Conservation (phyloP, 1,140 invertebrate genomes). For the Gyrodactylus bullatarudis region DNA sequence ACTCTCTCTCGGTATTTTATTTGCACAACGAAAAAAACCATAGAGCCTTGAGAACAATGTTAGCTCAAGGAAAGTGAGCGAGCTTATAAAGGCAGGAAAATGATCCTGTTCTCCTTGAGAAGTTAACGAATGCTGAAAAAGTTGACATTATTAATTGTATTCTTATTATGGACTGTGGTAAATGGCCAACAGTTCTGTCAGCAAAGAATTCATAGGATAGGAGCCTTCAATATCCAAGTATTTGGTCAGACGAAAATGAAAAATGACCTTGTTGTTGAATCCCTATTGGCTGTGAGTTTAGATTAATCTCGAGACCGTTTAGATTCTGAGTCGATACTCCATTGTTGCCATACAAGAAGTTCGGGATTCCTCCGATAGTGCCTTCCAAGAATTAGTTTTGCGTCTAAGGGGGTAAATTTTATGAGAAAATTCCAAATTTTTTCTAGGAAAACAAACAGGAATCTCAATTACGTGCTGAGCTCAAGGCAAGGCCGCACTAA, state of each 20-base stretch:
- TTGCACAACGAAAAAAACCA: no score
- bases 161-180: no score
- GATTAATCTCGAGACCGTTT: not conserved
- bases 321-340: not conserved
- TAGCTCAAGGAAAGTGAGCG: no score
- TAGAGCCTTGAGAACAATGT: no score
- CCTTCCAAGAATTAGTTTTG: not conserved
- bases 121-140: no score
- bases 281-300: slow-evolving; percentile 9
- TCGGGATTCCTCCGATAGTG: not conserved
- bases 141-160: no score
- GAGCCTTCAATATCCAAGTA: slow-evolving; percentile 12
- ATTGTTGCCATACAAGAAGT: not conserved
- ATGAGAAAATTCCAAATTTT: not conserved
- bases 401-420: not conserved
- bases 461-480: not conserved
- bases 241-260: slow-evolving; percentile 11
- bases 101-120: no score
- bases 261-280: slow-evolving; percentile 8
- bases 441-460: not conserved
- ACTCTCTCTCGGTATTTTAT: no score
- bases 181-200: no score
- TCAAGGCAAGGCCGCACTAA: not conserved
- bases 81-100: no score
- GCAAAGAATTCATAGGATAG: no score